A percentile compares a stretch with the other conserved stretches of the same genome.
Conservation (phyloP, 92 coral and sea anemone genomes). For the Epizoanthus ramosus region DNA sequence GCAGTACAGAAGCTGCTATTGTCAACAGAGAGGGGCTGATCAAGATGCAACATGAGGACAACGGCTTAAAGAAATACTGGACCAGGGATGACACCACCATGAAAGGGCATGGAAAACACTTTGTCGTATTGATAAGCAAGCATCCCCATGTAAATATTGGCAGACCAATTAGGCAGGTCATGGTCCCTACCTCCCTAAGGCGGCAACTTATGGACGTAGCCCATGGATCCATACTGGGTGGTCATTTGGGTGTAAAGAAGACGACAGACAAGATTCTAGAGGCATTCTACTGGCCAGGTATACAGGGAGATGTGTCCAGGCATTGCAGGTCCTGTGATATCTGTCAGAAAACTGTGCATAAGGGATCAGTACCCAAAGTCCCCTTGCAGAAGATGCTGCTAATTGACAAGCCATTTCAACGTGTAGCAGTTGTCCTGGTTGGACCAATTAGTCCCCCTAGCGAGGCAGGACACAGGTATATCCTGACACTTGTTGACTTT, state of each 20-base stretch:
- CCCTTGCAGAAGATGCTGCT: conserved; percentile 68
- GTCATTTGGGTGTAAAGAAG: conserved; percentile 61
- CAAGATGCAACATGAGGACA: conserved; percentile 12
- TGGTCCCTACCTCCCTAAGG: conserved; percentile 46
- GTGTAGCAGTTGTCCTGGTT: conserved; percentile 52
- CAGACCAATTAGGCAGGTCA: conserved; percentile 16
- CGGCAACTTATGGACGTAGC: conserved; percentile 35
- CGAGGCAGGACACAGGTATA: conserved; percentile 39
- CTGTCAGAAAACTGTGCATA: conserved; percentile 66
- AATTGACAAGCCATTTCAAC: conserved; percentile 63
- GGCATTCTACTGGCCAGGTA: conserved; percentile 52
- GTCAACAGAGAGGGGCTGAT: neutral
- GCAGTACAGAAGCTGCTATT: neutral
- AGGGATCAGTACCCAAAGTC: conserved; percentile 61
- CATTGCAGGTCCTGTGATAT: conserved; percentile 57
- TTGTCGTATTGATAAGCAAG: conserved; percentile 5
- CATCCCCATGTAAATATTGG: neutral
- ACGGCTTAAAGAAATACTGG: neutral
- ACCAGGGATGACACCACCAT: neutral
- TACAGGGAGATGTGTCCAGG: conserved; percentile 48
- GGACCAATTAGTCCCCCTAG: conserved; percentile 36
- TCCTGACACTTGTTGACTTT: conserved; percentile 30
- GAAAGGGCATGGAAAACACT: neutral
- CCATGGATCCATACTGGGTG: conserved; percentile 49
- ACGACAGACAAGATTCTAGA: conserved; percentile 46